Percentiles rank a stretch among this genome's conserved stretches.
These are phyloP conservation scores for Trematomus loennbergii DNA, from an alignment of 2,113 vertebrate species.

Conservation along the genomic window DNA sequence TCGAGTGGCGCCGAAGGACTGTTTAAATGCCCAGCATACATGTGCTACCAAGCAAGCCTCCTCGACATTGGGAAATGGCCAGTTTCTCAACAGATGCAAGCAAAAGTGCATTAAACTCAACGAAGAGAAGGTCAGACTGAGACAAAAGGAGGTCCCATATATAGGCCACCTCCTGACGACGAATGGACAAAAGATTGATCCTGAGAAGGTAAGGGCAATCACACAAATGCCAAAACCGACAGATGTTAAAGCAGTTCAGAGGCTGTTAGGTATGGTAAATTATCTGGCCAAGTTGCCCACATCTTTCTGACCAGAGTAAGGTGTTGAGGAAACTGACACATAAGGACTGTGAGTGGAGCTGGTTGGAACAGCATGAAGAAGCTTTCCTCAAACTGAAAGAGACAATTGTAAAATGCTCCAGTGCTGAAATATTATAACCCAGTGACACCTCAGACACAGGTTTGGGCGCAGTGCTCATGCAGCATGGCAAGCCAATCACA, in stretches of 20 bases:
- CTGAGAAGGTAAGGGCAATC: neutral
- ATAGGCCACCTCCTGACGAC: neutral
- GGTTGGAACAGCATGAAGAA: neutral
- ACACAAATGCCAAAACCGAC: neutral
- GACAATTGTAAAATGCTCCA: neutral
- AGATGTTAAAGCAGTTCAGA: slow-evolving; percentile 10
- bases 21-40: too few relatives aligned
- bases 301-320: slow-evolving; percentile 3
- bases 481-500: slow-evolving; percentile 4
- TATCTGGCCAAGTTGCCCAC: slow-evolving; percentile 4
- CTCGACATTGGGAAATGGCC: too few relatives aligned
- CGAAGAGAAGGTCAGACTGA: neutral
- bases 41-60: too few relatives aligned
- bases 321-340: neutral
- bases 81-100: neutral
- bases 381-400: slow-evolving; percentile 10
- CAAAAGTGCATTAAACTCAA: neutral
- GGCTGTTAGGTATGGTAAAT: slow-evolving; percentile 9
- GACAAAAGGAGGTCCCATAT: neutral
- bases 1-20: too few relatives aligned
- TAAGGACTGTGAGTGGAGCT: slow-evolving; percentile 11
- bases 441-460: slow-evolving; percentile 3
- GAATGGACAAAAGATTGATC: neutral
- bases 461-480: neutral
- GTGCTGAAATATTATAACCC: neutral